Conservation (phyloP, 2,888 invertebrate genomes). For the Conchocele bisecta region DNA sequence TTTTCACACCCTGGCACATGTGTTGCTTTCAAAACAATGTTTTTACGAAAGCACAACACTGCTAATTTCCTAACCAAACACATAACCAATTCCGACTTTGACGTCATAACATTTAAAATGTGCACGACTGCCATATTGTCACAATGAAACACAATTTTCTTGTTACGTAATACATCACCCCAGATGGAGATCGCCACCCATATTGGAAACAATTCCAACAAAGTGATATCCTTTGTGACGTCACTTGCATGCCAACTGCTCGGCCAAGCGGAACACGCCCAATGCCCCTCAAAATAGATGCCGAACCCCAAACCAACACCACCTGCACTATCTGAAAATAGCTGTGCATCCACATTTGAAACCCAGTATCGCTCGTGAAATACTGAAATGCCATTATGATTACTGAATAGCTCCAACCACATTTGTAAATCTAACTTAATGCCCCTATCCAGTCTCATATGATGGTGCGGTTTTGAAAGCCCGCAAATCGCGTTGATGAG, state of each 20-base stretch:
- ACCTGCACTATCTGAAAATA: conserved; percentile 11
- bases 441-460: conserved; percentile 11
- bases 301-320: conserved; percentile 14
- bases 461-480: conserved; percentile 8
- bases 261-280: conserved; percentile 15
- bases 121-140: conserved; percentile 14
- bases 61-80: neutral
- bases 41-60: conserved; percentile 1
- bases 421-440: conserved; percentile 14
- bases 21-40: conserved; percentile 5
- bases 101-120: neutral
- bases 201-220: conserved; percentile 16
- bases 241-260: neutral
- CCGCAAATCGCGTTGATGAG: conserved; percentile 12
- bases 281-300: conserved; percentile 19
- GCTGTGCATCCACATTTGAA: conserved; percentile 9
- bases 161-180: neutral
- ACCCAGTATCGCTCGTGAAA: conserved; percentile 29
- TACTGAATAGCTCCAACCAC: conserved; percentile 21
- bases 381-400: conserved; percentile 28
- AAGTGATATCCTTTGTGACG: conserved; percentile 17
- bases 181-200: conserved; percentile 14
- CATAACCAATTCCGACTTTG: neutral
- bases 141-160: conserved; percentile 18
- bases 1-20: conserved; percentile 16